These are phyloP conservation scores for Sinotaia quadrata DNA, from an alignment of 2,888 invertebrate genomes.

Conservation along the genomic window DNA sequence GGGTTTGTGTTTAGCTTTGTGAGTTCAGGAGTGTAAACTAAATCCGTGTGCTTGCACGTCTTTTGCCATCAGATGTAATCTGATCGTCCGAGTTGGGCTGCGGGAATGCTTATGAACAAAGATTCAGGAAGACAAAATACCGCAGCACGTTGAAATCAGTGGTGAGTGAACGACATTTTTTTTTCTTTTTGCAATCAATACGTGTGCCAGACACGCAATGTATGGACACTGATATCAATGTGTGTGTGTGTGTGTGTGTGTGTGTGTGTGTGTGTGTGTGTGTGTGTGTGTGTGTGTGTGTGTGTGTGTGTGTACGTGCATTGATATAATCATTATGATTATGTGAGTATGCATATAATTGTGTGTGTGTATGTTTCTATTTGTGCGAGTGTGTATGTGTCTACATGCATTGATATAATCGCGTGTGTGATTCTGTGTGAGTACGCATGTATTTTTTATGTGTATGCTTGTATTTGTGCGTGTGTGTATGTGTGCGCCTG, in stretches of 20 bases:
- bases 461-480: background rate
- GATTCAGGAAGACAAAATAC: too few relatives aligned
- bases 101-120: too few relatives aligned
- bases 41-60: too few relatives aligned
- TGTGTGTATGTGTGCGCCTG: background rate
- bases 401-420: background rate
- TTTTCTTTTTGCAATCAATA: too few relatives aligned
- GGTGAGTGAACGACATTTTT: too few relatives aligned
- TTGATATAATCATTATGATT: background rate
- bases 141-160: too few relatives aligned
- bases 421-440: background rate
- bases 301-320: background rate
- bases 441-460: background rate
- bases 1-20: too few relatives aligned
- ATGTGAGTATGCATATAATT: background rate
- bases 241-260: constrained; percentile 8
- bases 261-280: constrained; percentile 8
- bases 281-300: background rate
- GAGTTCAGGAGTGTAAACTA: too few relatives aligned
- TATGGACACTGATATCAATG: background rate
- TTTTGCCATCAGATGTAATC: too few relatives aligned
- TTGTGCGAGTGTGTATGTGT: background rate
- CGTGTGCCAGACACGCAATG: too few relatives aligned
- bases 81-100: too few relatives aligned
- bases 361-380: background rate